Evolutionary conservation across 2,888 invertebrate genomes (phyloP), one percentile per base, ranked within the genome.

Genomic region (Drosophila kambysellisi): DNA sequence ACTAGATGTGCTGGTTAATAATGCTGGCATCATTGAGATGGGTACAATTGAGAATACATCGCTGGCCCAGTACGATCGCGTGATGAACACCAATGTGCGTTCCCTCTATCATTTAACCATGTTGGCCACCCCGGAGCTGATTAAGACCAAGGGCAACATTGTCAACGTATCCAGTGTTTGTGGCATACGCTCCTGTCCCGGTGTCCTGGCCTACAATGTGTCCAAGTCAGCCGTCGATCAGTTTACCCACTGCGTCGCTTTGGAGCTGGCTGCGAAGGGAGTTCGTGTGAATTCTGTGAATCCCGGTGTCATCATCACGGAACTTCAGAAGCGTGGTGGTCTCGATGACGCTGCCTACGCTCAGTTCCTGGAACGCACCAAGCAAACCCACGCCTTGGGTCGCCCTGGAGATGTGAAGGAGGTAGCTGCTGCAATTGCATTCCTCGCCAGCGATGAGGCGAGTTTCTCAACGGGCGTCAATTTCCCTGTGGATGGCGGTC

Each of bases 121-220:
- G 95, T 92, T 98, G 58, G 97, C 98, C 7, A 96, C 97, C 0
- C 98, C 98, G 0, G 96, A 98, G 93, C 94, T 99, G 30, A 94
- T 97, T 3, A 95, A 96, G 93, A 95, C 96, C 0, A 96, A 97
- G 93, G 98, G 98, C 25, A 97, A 96, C 81, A 96, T 98, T 81
- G 98, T 99, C 0, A 99, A 99, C 92, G 97, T 99, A 0, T 99
- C 99, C 1, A 98, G 98, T 92, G 98, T 99, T 0, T 97, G 96
- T 89, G 99, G 99, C 11, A 94, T 98, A 12, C 94, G 98, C 90
- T 95, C 99, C 52, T 99, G 98, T 92, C 96, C 98, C 0, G 96
- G 97, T 20, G 96, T 98, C 0, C 93, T 99, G 43, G 96, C 98
- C 0, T 99, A 99, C 92, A 96, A 96, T 82, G 96, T 99, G 93